Evolutionary conservation across 2,888 invertebrate genomes (phyloP), one percentile per base, ranked within the genome.

Genomic region (Orchesellides sinensis): DNA sequence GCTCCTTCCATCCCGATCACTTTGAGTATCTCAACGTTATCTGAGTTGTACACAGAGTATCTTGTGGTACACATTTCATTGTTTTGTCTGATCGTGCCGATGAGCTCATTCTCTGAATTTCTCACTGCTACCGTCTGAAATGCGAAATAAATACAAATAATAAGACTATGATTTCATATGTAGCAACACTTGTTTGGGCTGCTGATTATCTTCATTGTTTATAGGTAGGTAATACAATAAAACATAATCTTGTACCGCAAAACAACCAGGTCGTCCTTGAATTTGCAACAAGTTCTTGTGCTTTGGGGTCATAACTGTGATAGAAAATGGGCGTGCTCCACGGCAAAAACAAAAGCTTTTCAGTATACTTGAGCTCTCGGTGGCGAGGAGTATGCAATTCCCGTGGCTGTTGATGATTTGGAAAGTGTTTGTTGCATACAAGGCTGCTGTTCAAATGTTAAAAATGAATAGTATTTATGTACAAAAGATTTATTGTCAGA

Each of bases 341-440:
- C 85, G 73, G 45, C 84, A 79, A 21, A 85, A 78, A 19, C 78
- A 80, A 21, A 85, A 65, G 6, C 72, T 68, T 32, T 74, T 84
- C 23, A 83, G 69, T 14, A 84, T 49, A 21, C 66, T 79, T 8
- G 83, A 78, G 79, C 74, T 68, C 52, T 85, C 84, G 19, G 75
- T 69, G 10, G 82, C 85, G 32, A 82, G 72, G 23, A 78, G 74
- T 14, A 85, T 82, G 49, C 83, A 84, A 56, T 85, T 84, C n/a
- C 83, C 85, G n/a, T 68, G 63, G 47, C 82, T 85, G 72, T 85
- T 85, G 29, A 85, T 78, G 32, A 85, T 78, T 75, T 85, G 85
- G 73, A 79, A 85, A 19, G 75, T 85, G 27, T 82, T 84, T 23
- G 73, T 77, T 8, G 79, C 79, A 29, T 83, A 66, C 63, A 79